phyloP scores from a whole-genome alignment of 2,888 invertebrate genomes.

The Pseudococcus viburni region DNA sequence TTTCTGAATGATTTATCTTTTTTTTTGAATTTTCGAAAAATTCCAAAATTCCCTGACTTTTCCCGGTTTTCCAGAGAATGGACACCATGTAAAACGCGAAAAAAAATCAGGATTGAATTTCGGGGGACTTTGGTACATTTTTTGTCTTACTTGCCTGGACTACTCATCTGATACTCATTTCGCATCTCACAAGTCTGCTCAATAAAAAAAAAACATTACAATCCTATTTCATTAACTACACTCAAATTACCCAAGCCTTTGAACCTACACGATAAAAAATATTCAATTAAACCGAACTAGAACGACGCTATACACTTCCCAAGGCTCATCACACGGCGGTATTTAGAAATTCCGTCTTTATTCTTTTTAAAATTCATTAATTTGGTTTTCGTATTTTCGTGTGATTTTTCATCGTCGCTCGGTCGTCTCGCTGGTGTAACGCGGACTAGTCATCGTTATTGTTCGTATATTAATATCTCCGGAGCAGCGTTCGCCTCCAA shows the following conservation, averaged over 20 bases:
- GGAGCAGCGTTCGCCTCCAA: conserved; percentile 31
- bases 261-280: neutral
- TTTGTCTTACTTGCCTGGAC: too few relatives aligned
- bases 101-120: too few relatives aligned
- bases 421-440: neutral
- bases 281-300: neutral
- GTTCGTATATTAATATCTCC: conserved; percentile 60
- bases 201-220: too few relatives aligned
- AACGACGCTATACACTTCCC: neutral
- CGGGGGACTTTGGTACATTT: too few relatives aligned
- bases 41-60: too few relatives aligned
- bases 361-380: conserved; percentile 58
- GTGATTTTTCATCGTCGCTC: conserved; percentile 56
- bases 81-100: too few relatives aligned
- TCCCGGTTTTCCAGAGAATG: too few relatives aligned
- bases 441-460: conserved; percentile 49
- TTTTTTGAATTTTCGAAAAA: too few relatives aligned
- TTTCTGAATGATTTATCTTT: too few relatives aligned
- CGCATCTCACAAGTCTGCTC: too few relatives aligned
- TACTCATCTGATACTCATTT: too few relatives aligned
- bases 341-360: conserved; percentile 29
- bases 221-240: neutral
- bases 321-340: neutral
- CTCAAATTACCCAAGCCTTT: neutral
- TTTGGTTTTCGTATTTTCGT: conserved; percentile 24